Evolutionary conservation across 2,888 invertebrate species (phyloP).

Genomic region (Melanostoma scalare): DNA sequence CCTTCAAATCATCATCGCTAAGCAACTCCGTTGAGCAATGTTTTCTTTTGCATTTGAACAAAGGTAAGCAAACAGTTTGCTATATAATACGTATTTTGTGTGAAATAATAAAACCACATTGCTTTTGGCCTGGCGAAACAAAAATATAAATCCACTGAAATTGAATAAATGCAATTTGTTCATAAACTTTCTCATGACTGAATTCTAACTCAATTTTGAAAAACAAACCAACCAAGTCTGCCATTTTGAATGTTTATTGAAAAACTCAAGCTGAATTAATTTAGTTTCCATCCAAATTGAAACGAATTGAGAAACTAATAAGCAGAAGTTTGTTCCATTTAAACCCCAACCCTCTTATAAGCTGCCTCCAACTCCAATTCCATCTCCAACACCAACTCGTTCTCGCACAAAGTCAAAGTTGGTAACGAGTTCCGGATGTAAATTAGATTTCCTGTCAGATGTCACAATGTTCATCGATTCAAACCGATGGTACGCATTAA

Average conservation of each 20-base stretch:
- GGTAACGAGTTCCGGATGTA: slow-evolving; percentile 48
- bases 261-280: slow-evolving; percentile 47
- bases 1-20: too few species aligned
- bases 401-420: slow-evolving; percentile 27
- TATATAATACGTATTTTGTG: too few species aligned
- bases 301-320: slow-evolving; percentile 41
- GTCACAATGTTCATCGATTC: slow-evolving; percentile 48
- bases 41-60: too few species aligned
- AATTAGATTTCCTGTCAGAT: slow-evolving; percentile 57
- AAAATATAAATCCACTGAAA: background rate
- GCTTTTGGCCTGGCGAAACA: too few species aligned
- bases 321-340: slow-evolving; percentile 22
- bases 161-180: slow-evolving; percentile 43
- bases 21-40: too few species aligned
- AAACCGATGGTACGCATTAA: slow-evolving; percentile 38
- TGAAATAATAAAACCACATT: too few species aligned
- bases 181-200: slow-evolving; percentile 24
- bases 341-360: background rate
- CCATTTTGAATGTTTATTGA: slow-evolving; percentile 36
- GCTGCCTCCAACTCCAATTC: background rate
- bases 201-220: background rate
- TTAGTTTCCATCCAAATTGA: slow-evolving; percentile 31
- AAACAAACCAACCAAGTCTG: slow-evolving; percentile 25
- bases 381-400: slow-evolving; percentile 10
- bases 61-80: too few species aligned